Percentiles rank a stretch among this genome's conserved stretches.
Evolutionary conservation across 2,113 vertebrate genomes (phyloP).

Genomic region (Xyrauchen texanus): DNA sequence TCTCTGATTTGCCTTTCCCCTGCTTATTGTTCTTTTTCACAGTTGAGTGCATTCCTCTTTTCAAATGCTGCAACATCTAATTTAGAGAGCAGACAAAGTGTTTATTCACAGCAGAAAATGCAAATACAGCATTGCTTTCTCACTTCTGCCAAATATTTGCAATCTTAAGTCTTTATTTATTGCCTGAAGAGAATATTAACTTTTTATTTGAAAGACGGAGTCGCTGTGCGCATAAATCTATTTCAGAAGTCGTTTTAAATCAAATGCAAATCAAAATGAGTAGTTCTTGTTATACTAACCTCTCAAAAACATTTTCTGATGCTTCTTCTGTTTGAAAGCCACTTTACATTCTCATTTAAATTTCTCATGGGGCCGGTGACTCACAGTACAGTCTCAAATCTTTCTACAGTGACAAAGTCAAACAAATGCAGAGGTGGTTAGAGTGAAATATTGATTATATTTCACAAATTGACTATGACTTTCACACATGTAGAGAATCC

Average conservation of each 20-base stretch:
- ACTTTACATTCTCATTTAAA: slow-evolving; percentile 32
- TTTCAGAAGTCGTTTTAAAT: slow-evolving; percentile 16
- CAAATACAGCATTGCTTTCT: slow-evolving; percentile 15
- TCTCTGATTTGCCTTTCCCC: not conserved
- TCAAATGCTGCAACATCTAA: slow-evolving; percentile 39
- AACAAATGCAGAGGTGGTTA: not conserved
- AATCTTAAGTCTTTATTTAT: slow-evolving; percentile 44
- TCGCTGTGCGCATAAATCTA: not conserved
- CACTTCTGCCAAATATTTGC: slow-evolving; percentile 19
- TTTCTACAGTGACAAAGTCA: not conserved
- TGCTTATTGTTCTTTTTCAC: slow-evolving; percentile 33
- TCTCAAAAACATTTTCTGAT: slow-evolving; percentile 14
- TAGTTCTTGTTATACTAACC: slow-evolving; percentile 23
- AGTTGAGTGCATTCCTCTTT: slow-evolving; percentile 19
- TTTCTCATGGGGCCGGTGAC: slow-evolving; percentile 33
- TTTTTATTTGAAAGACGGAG: slow-evolving; percentile 43
- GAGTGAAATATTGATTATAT: slow-evolving; percentile 18
- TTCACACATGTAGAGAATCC: no score
- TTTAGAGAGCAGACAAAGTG: slow-evolving; percentile 20
- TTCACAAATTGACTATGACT: not conserved
- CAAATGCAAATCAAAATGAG: slow-evolving; percentile 39
- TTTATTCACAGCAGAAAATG: not conserved
- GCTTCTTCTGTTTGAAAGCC: slow-evolving; percentile 13
- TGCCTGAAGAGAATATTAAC: slow-evolving; percentile 25
- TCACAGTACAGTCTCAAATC: not conserved